Percentiles rank a stretch among this genome's conserved stretches.
Conservation (phyloP, 2,888 invertebrate genomes). For the Caenorhabditis zanzibari region DNA sequence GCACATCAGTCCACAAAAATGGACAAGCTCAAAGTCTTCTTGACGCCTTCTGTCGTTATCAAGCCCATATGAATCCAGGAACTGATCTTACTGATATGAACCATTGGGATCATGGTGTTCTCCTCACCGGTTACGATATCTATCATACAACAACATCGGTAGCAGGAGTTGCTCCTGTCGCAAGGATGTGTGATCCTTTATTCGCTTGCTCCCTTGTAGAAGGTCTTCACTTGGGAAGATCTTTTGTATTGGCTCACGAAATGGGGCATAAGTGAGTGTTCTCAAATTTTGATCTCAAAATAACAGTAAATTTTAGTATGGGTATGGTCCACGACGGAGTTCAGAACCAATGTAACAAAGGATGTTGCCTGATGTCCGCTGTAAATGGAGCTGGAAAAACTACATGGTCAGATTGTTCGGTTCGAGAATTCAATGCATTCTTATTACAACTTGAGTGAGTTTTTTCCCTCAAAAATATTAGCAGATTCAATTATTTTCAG, state of each 20-base stretch:
- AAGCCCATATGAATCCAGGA: conserved; percentile 82
- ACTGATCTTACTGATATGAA: conserved; percentile 82
- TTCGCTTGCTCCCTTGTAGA: conserved; percentile 83
- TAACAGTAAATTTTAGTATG: conserved; percentile 79
- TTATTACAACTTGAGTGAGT: conserved; percentile 81
- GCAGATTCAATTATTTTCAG: conserved; percentile 72
- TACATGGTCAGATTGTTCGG: conserved; percentile 83
- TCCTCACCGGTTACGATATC: conserved; percentile 83
- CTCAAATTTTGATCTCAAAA: too few species aligned
- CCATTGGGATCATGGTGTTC: conserved; percentile 83
- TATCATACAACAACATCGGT: conserved; percentile 83
- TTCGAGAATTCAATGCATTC: conserved; percentile 83
- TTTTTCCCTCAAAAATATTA: not conserved
- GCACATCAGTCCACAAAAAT: conserved; percentile 79
- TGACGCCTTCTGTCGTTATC: conserved; percentile 83
- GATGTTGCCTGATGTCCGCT: conserved; percentile 83
- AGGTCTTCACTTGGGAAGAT: conserved; percentile 83
- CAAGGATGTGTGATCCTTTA: conserved; percentile 83
- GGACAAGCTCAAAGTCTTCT: conserved; percentile 83
- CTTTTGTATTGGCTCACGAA: conserved; percentile 83
- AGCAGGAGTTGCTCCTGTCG: conserved; percentile 84
- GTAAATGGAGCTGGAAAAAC: conserved; percentile 84
- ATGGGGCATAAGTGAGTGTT: conserved; percentile 83
- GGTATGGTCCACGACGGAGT: conserved; percentile 84
- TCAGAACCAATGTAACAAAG: conserved; percentile 82